A percentile compares a stretch with the other conserved stretches of the same genome.
These are phyloP conservation scores for Micromussa lordhowensis DNA, from an alignment of 92 coral and sea anemone species.

Conservation along the genomic window DNA sequence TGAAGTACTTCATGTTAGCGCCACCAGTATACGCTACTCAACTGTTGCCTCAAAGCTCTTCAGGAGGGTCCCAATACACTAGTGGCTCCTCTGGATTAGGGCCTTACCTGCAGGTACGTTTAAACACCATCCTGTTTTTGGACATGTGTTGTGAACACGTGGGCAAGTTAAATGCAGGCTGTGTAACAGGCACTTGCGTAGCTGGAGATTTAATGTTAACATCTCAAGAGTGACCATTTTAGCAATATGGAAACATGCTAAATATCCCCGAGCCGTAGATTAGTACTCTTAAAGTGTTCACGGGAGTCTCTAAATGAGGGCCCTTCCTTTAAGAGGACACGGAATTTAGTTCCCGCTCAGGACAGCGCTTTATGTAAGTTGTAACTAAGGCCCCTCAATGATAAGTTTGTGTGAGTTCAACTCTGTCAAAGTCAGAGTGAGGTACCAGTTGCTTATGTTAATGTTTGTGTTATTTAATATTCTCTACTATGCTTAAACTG, in stretches of 20 bases:
- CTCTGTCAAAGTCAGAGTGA: background rate
- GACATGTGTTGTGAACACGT: background rate
- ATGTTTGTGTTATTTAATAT: background rate
- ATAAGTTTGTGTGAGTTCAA: background rate
- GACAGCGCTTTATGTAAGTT: background rate
- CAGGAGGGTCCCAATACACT: constrained; percentile 56
- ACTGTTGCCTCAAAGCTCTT: constrained; percentile 54
- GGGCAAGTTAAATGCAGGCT: background rate
- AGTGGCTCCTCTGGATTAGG: constrained; percentile 67
- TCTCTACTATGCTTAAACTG: background rate
- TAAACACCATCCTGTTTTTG: background rate
- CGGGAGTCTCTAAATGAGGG: background rate
- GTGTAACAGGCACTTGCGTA: background rate
- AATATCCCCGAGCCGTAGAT: background rate
- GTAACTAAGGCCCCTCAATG: background rate
- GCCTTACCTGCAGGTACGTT: constrained; percentile 36
- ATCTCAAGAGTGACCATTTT: background rate
- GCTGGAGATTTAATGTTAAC: background rate
- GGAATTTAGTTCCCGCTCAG: background rate
- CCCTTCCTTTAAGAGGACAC: background rate
- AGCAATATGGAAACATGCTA: background rate
- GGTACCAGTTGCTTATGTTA: background rate
- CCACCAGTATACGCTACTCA: constrained; percentile 47
- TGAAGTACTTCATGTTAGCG: constrained; percentile 81
- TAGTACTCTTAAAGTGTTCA: background rate